These are phyloP conservation scores for Gallinago media DNA, from an alignment of 2,113 vertebrate genomes.

Conservation along the genomic window DNA sequence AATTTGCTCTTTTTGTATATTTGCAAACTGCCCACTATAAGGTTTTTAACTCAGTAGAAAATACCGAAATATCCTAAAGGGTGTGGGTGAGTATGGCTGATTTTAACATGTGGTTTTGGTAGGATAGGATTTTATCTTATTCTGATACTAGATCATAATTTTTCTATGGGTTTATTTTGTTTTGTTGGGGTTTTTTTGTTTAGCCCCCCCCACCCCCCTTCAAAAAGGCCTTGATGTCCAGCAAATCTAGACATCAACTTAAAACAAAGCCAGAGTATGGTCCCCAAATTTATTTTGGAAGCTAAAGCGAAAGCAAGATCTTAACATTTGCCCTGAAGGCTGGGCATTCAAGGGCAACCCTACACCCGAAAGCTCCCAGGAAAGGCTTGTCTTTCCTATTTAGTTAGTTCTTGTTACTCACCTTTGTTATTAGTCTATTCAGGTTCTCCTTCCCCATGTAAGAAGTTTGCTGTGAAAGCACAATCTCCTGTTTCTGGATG, in stretches of 20 bases:
- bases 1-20: neutral
- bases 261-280: neutral
- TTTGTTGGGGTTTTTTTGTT: neutral
- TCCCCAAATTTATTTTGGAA: neutral
- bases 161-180: neutral
- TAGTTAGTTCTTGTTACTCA: constrained; percentile 46
- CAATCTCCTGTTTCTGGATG: constrained; percentile 88
- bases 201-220: neutral
- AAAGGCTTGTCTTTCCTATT: neutral
- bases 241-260: neutral
- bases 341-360: neutral
- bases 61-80: neutral
- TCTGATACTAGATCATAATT: neutral
- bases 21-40: neutral
- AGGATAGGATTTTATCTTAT: neutral
- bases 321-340: neutral
- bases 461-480: constrained; percentile 83
- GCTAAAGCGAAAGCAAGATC: neutral
- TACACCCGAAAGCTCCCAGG: neutral
- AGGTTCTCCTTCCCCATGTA: constrained; percentile 96
- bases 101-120: neutral
- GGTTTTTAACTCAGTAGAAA: neutral
- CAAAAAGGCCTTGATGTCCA: neutral
- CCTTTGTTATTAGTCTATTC: constrained; percentile 86
- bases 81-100: neutral